A percentile compares a stretch with the other conserved stretches of the same genome.
Evolutionary conservation across 2,888 invertebrate genomes (phyloP).

Genomic region (Sinelater perroti): DNA sequence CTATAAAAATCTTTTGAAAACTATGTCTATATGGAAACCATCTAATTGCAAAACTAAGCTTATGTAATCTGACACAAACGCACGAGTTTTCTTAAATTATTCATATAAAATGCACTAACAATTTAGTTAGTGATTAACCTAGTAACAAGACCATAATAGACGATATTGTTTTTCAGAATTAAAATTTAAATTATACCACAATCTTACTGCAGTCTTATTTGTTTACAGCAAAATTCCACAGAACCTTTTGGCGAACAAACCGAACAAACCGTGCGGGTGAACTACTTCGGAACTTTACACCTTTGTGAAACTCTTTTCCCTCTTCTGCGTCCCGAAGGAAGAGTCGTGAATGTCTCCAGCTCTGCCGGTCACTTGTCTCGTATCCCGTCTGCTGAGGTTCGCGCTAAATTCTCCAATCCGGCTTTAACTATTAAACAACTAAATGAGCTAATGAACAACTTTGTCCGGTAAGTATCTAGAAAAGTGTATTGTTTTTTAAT

Average conservation of each 20-base stretch:
- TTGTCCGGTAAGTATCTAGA: slow-evolving; percentile 71
- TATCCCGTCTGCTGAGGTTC: slow-evolving; percentile 68
- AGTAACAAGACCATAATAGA: too few relatives aligned
- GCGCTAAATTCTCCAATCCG: slow-evolving; percentile 65
- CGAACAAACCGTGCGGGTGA: slow-evolving; percentile 72
- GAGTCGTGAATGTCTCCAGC: slow-evolving; percentile 81
- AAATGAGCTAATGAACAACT: slow-evolving; percentile 70
- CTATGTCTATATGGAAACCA: too few relatives aligned
- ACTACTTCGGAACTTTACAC: slow-evolving; percentile 72
- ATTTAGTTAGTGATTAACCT: too few relatives aligned
- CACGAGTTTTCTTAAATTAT: too few relatives aligned
- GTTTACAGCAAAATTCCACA: slow-evolving; percentile 61
- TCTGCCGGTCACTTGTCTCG: slow-evolving; percentile 69
- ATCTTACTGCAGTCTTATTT: too few relatives aligned
- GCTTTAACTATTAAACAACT: slow-evolving; percentile 68
- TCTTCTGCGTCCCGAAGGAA: slow-evolving; percentile 71
- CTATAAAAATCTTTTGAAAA: too few relatives aligned
- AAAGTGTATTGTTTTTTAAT: too few relatives aligned
- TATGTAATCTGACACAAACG: too few relatives aligned
- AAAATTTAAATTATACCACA: too few relatives aligned
- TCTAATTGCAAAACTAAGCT: too few relatives aligned
- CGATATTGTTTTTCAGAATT: too few relatives aligned
- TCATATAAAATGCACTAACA: too few relatives aligned
- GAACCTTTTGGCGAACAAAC: slow-evolving; percentile 75
- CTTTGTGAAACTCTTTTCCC: slow-evolving; percentile 77